Evolutionary conservation across 2,113 vertebrate genomes (phyloP).

Genomic region (Muscicapa adusta): DNA sequence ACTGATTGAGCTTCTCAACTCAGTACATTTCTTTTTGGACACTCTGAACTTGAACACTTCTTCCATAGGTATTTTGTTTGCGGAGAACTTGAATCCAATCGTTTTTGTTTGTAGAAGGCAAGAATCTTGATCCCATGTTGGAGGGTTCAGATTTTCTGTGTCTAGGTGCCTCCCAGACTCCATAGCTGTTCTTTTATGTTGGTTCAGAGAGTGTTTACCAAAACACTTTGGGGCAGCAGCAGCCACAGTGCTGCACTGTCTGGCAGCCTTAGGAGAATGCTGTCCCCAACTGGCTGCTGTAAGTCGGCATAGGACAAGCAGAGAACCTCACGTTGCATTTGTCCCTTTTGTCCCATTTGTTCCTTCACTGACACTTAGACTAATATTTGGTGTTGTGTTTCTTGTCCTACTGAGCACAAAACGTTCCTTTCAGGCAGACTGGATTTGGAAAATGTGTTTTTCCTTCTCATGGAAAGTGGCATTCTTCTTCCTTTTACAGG

Average conservation of each 20-base stretch:
- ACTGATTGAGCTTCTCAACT: neutral
- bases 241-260: neutral
- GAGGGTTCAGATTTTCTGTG: neutral
- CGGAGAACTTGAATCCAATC: neutral
- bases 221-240: neutral
- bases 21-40: neutral
- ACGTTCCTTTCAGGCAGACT: neutral
- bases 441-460: neutral
- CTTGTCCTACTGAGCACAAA: neutral
- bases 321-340: neutral
- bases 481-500: constrained; percentile 71
- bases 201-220: neutral
- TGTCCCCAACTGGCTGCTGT: neutral
- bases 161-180: neutral
- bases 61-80: neutral
- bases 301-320: neutral
- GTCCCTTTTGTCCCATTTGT: neutral
- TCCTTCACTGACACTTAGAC: neutral
- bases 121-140: neutral
- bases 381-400: neutral
- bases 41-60: neutral
- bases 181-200: neutral
- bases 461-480: neutral
- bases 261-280: neutral
- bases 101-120: neutral